phyloP scores from a whole-genome alignment of 2,797 vertebrate species.

The Podarcis siculus region DNA sequence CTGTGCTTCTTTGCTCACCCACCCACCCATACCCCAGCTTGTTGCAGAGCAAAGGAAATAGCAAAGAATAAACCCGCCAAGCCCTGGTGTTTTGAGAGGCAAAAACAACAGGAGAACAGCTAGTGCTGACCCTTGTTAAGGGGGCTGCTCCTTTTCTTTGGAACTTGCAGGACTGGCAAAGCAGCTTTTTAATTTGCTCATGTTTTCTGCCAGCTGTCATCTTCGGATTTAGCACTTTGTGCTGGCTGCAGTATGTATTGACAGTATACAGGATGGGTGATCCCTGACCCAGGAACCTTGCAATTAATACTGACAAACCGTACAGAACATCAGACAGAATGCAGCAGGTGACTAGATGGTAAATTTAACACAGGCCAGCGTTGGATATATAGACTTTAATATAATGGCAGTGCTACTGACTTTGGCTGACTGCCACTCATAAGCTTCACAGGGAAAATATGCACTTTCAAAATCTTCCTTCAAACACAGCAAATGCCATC shows the following conservation, averaged over 20 bases:
- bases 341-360: conserved; percentile 36
- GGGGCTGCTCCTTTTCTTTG: conserved; percentile 36
- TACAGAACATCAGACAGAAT: conserved; percentile 25
- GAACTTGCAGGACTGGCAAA: conserved; percentile 54
- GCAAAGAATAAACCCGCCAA: conserved; percentile 50
- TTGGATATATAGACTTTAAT: conserved; percentile 42
- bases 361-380: conserved; percentile 15
- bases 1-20: conserved; percentile 52
- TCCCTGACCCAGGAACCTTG: conserved; percentile 41
- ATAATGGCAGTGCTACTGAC: conserved; percentile 24
- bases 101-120: conserved; percentile 37
- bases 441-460: conserved; percentile 12
- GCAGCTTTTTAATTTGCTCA: conserved; percentile 55
- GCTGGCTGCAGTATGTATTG: conserved; percentile 46
- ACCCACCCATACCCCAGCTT: neutral
- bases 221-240: conserved; percentile 26
- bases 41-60: conserved; percentile 43
- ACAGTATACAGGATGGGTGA: conserved; percentile 41
- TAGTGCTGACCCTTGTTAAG: conserved; percentile 55
- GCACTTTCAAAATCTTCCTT: neutral
- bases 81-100: conserved; percentile 23
- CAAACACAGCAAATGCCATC: neutral
- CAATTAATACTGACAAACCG: conserved; percentile 51
- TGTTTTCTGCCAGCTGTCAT: conserved; percentile 17
- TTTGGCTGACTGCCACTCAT: conserved; percentile 13